Evolutionary conservation across 2,797 vertebrate genomes (phyloP).

Genomic region (Anguilla anguilla): DNA sequence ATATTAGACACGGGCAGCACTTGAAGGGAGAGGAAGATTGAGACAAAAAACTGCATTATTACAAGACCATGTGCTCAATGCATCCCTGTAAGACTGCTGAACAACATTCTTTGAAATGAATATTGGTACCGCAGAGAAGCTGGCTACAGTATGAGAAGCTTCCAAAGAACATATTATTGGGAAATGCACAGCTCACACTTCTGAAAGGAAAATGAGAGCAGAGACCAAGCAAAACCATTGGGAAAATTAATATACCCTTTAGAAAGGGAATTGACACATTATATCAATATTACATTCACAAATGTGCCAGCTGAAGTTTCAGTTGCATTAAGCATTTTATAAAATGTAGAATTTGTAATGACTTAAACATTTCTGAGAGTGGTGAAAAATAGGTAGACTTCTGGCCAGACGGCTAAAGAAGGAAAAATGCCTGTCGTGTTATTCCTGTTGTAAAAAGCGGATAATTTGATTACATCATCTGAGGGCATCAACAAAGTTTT

Average conservation of each 20-base stretch:
- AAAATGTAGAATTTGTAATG: neutral
- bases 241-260: neutral
- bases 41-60: neutral
- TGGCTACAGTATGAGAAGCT: neutral
- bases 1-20: too few species aligned
- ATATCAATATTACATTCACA: neutral
- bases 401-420: neutral
- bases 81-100: neutral
- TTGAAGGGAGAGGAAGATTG: neutral
- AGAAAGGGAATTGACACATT: neutral
- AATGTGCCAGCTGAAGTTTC: neutral
- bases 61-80: neutral
- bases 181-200: neutral
- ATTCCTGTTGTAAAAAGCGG: neutral
- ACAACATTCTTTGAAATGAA: neutral
- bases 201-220: neutral
- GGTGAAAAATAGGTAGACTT: neutral
- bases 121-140: neutral
- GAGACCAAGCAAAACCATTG: neutral
- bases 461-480: neutral
- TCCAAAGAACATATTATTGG: neutral
- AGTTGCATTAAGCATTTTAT: neutral
- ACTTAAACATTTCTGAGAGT: neutral
- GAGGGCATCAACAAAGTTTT: neutral
- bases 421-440: neutral